A percentile compares a stretch with the other conserved stretches of the same genome.
Conservation (phyloP, 2,888 invertebrate genomes). For the Synergus laeviventris region DNA sequence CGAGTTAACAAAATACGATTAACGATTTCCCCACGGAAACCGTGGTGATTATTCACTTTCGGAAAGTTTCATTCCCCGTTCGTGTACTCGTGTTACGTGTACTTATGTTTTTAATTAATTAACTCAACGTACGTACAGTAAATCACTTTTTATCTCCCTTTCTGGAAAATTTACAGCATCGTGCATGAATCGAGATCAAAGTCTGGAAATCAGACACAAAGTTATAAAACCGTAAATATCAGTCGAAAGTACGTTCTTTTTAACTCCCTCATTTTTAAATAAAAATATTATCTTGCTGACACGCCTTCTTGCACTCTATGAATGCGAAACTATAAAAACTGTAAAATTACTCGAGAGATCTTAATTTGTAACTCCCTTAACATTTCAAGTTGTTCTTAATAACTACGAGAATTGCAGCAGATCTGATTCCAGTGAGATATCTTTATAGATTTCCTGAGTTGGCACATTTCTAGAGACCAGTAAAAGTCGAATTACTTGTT, state of each 20-base stretch:
- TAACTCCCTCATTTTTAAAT: not conserved
- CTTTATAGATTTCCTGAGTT: too few species aligned
- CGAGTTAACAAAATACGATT: constrained; percentile 33
- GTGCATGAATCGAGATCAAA: constrained; percentile 14
- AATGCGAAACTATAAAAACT: constrained; percentile 37
- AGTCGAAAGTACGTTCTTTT: not conserved
- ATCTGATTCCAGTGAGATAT: too few species aligned
- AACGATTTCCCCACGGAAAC: constrained; percentile 34
- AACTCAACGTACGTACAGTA: constrained; percentile 2
- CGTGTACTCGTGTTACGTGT: constrained; percentile 15
- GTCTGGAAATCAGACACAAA: constrained; percentile 24
- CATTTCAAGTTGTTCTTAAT: not conserved
- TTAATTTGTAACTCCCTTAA: not conserved
- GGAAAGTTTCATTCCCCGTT: constrained; percentile 34
- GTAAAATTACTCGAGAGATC: not conserved
- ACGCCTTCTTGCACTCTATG: constrained; percentile 54
- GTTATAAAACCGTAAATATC: constrained; percentile 1
- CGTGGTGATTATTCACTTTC: constrained; percentile 27
- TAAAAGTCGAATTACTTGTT: too few species aligned
- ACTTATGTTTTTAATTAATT: constrained; percentile 36
- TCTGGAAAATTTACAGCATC: constrained; percentile 2
- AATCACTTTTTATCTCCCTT: constrained; percentile 19
- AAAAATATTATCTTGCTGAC: constrained; percentile 30
- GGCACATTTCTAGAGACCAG: too few species aligned
- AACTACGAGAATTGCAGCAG: too few species aligned